Base-by-base conservation (phyloP, 2,113 vertebrate genomes). In the Holacanthus passer region DNA sequence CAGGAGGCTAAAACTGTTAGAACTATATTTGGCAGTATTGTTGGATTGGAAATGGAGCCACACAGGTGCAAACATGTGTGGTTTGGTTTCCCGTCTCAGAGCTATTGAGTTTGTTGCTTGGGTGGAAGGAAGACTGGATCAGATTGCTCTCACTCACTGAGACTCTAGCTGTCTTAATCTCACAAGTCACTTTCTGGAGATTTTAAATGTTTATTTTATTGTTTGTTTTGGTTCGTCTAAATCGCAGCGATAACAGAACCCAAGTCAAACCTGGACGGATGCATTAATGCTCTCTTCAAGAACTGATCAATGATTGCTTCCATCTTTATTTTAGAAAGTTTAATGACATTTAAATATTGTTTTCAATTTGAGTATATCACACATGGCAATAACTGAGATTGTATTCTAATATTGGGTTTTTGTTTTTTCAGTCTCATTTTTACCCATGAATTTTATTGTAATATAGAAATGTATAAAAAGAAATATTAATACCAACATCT, bases 401-500 rank as follows among this genome's bases (percentile, higher is more conserved):
- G 41, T 79, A 82, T 91, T 90, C 65, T 88, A 90, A 91, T 77
- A 17, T 64, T 77, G 56, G 62, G 39, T 79, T 73, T 43, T 68
- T 76, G 37, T 0, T 67, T 72, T n/a, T 59, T 58, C 9, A 37
- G 52, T 43, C 48, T 87, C 47, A 77, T 50, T 87, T 81, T 77
- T 76, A 73, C 43, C 55, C 24, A 76, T 59, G 65, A 71, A 68
- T 77, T 50, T 83, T 82, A 75, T 69, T 92, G 91, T 94, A 91
- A 92, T 87, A 92, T 94, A 94, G 91, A 87, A 81, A 82, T 92
- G 89, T 92, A 84, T 90, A 90, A 91, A 90, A 87, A 58, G 10
- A 74, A 64, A 81, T 78, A 91, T 88, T 91, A 91, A 89, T 88
- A 88, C 35, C 55, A 69, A 58, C 60, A 48, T 69, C 45, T 67